Evolutionary conservation across 2,113 vertebrate genomes (phyloP), one percentile per base, ranked within the genome.

Genomic region (Lepus timidus): DNA sequence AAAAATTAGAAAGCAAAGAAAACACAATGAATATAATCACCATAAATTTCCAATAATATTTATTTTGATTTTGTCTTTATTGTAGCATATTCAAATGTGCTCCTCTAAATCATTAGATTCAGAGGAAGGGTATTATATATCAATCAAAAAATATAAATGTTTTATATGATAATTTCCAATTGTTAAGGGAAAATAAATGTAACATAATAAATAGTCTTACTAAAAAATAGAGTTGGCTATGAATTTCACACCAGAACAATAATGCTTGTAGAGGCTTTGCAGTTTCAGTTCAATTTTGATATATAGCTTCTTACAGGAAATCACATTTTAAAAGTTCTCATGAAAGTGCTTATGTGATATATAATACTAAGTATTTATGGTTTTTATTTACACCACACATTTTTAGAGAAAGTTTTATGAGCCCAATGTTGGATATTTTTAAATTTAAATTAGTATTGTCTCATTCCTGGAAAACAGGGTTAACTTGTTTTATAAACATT

Each of bases 281-380:
- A 71, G 12, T 20, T 86, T 86, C 89, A 94, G 55, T 81, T 90
- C 33, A 91, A 78, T 82, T 62, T 58, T 70, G 64, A 87, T 83
- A 73, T 78, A 62, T 27, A 82, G 29, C 7, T 85, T 94, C 19
- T 2, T 90, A n/a, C 10, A 25, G 82, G 44, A 87, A 78, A 65
- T 8, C 51, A 51, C 23, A 33, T 76, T 68, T 70, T 1, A 64
- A 61, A 52, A 49, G 20, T 74, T 75, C 44, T 39, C 4, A n/a
- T 61, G 23, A 86, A 52, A 81, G 55, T 85, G 55, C 13, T 65
- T 68, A 31, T 16, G 20, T 80, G n/a, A 58, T 92, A 76, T 62
- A 52, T n/a, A 81, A 70, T 70, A 14, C 10, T 36, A 76, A 82
- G 71, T 25, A 58, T 96, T 75, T 44, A 31, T 55, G 22, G 7